These are phyloP conservation scores for Nerophis ophidion DNA, from an alignment of 2,113 vertebrate species.

Conservation along the genomic window DNA sequence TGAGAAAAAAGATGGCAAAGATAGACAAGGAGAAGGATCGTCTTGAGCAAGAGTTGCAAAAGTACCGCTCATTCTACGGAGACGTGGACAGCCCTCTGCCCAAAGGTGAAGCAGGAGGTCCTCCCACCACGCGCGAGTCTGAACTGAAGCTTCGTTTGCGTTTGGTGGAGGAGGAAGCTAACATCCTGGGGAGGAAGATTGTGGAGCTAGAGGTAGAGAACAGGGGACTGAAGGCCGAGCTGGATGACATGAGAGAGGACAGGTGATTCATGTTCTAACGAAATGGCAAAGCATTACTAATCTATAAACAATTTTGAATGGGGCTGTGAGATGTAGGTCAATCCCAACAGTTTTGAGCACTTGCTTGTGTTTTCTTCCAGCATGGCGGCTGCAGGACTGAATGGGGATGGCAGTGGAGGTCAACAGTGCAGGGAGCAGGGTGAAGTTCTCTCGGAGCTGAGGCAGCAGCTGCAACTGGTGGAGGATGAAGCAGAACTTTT, in stretches of 20 bases:
- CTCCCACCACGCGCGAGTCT: constrained; percentile 93
- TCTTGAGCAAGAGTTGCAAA: constrained; percentile 94
- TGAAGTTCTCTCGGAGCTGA: constrained; percentile 88
- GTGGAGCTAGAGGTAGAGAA: constrained; percentile 98
- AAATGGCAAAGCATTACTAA: not conserved
- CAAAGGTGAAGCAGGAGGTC: constrained; percentile 95
- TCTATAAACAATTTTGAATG: not conserved
- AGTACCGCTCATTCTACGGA: constrained; percentile 95
- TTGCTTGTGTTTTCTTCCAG: constrained; percentile 22
- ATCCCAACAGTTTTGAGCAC: not conserved
- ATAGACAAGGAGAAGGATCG: constrained; percentile 97
- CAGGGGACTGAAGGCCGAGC: constrained; percentile 91
- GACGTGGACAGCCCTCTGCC: constrained; percentile 96
- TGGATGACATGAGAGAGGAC: constrained; percentile 93
- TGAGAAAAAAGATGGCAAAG: constrained; percentile 99
- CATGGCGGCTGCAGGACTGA: constrained; percentile 54
- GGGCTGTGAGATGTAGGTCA: not conserved
- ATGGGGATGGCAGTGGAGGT: constrained; percentile 45
- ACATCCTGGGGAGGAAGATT: constrained; percentile 95
- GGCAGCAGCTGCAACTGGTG: constrained; percentile 95
- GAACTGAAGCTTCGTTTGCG: constrained; percentile 94
- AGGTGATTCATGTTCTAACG: constrained; percentile 61
- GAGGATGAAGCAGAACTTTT: constrained; percentile 96
- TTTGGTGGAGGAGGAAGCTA: constrained; percentile 96
- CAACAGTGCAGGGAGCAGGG: constrained; percentile 82